Percentiles rank a stretch among this genome's conserved stretches.
Conservation (phyloP, 2,113 vertebrate species). For the Laterallus jamaicensis region DNA sequence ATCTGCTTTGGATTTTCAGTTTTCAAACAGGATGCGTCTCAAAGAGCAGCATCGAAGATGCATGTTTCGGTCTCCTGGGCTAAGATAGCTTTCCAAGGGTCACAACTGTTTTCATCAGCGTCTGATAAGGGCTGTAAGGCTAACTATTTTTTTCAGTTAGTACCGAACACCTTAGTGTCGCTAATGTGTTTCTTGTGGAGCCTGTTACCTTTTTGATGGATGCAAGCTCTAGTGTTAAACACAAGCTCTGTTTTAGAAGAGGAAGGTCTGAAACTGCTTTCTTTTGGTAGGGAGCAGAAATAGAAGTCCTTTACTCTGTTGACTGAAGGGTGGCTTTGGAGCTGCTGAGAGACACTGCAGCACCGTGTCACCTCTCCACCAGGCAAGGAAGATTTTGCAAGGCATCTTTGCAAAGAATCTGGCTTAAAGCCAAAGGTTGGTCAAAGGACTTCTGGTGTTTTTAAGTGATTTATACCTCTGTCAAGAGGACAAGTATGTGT, state of each 20-base stretch:
- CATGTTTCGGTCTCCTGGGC: not conserved
- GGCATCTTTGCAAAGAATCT: not conserved
- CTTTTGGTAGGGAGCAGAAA: not conserved
- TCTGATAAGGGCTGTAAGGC: not conserved
- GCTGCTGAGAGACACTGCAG: not conserved
- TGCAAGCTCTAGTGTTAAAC: not conserved
- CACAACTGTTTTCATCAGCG: not conserved
- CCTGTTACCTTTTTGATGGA: not conserved
- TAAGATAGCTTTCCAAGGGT: not conserved
- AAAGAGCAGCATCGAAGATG: not conserved
- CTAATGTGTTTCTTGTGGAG: not conserved
- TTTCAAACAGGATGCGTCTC: not conserved
- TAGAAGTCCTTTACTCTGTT: not conserved
- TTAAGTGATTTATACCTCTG: not conserved
- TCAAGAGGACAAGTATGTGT: not conserved
- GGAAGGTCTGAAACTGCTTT: not conserved
- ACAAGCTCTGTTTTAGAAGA: not conserved
- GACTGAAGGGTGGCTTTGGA: not conserved
- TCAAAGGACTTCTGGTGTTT: not conserved
- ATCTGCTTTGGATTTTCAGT: not conserved
- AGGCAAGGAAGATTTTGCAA: not conserved
- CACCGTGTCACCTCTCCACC: not conserved
- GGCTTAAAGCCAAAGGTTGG: not conserved
- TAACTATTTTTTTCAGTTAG: not conserved
- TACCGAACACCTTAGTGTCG: not conserved